These are phyloP conservation scores for Menidia beryllina DNA, from an alignment of 2,113 vertebrate species.

Conservation along the genomic window DNA sequence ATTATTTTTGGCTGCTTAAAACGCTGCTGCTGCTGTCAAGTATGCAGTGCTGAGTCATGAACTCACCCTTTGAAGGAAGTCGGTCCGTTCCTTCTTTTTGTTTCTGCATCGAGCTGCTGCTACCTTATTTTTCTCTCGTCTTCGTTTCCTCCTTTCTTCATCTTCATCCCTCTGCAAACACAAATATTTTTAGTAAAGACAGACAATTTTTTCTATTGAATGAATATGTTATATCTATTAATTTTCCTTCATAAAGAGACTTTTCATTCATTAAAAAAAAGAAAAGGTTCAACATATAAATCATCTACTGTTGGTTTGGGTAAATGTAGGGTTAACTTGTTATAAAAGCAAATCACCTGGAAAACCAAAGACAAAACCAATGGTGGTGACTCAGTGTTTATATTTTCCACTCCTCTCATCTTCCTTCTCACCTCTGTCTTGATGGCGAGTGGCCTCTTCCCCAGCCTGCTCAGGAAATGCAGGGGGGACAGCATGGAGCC, in stretches of 20 bases:
- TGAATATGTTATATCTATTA: no score
- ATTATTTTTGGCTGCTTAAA: background rate
- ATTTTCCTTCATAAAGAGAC: no score
- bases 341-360: background rate
- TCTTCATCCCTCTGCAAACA: slow-evolving; percentile 90
- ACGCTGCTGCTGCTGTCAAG: slow-evolving; percentile 10
- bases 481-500: slow-evolving; percentile 90
- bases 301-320: no score
- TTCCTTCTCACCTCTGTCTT: slow-evolving; percentile 89
- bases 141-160: slow-evolving; percentile 92
- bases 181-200: background rate
- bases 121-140: slow-evolving; percentile 97
- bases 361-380: background rate
- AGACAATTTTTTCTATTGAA: background rate
- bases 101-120: slow-evolving; percentile 96
- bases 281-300: no score
- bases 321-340: no score
- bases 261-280: no score
- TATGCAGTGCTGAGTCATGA: slow-evolving; percentile 32
- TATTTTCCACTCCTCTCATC: slow-evolving; percentile 17
- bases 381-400: background rate
- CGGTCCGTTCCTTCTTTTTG: slow-evolving; percentile 97
- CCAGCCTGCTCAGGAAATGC: slow-evolving; percentile 90
- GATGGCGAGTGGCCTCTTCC: slow-evolving; percentile 89
- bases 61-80: slow-evolving; percentile 95